Base-by-base conservation (phyloP, 2,113 vertebrate species). In the Thermophis baileyi region DNA sequence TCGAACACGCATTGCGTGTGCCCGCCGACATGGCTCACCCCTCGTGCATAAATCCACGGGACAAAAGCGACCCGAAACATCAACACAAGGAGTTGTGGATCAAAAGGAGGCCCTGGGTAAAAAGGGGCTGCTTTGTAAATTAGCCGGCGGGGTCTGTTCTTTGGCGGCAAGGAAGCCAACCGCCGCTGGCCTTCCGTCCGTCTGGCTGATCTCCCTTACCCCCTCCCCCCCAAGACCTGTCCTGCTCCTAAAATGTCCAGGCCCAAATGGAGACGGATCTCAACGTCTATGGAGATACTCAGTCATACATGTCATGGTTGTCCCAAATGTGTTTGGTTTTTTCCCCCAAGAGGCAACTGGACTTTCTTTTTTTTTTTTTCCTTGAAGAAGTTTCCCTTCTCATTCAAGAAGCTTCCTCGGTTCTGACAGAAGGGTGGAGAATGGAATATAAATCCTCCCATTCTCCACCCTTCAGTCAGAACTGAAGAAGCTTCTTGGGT, bases 51-150 rank as follows among this genome's bases (percentile, higher is more conserved):
- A 98, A 99, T 98, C 97, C 98, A 96, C 97, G 94, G 97, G 97
- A 98, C 98, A 98, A 98, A 99, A 98, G 98, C 97, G 95, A 96
- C 91, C 98, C 98, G 98, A 98, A 98, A 99, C 98, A 99, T 98
- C 98, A 98, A 98, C 98, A 98, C 98, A 96, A 98, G 98, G 98
- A 95, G 97, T 98, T 98, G 98, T 97, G 98, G 98, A 99, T 98
- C 98, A 98, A 97, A 98, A 97, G 97, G 97, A 97, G 97, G 97
- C 96, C 95, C 95, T 97, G 60, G 12, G 97, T 97, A 98, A 98
- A 98, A 97, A 98, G 97, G 97, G 60, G 97, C 97, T 97, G 98
- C 97, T 96, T 97, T 97, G 98, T 98, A 98, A 98, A 98, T 98
- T 97, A 98, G 98, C 98, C 93, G 94, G 96, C 91, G 35, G 51